phyloP scores from a whole-genome alignment of 2,888 invertebrate species.

The Caenorhabditis panamensis region DNA sequence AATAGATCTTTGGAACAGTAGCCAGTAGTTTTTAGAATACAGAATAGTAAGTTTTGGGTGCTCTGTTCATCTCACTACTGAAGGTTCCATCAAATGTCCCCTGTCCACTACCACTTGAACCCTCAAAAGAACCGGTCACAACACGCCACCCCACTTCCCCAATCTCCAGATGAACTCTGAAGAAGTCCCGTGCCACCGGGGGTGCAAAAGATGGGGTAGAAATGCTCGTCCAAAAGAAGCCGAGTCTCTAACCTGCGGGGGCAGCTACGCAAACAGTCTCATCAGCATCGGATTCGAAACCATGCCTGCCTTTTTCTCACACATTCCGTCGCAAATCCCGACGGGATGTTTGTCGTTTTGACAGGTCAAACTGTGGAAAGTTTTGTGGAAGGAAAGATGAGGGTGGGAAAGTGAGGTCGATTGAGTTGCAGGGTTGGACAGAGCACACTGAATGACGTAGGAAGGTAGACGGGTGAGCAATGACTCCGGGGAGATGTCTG shows the following conservation, averaged over 20 bases:
- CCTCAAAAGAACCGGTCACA: neutral
- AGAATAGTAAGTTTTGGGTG: no score
- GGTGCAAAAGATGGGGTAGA: neutral
- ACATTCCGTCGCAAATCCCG: slow-evolving; percentile 37
- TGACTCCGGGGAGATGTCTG: neutral
- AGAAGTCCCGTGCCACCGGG: neutral
- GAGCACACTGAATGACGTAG: neutral
- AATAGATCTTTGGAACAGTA: neutral
- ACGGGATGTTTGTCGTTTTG: slow-evolving; percentile 1
- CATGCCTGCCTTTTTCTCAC: slow-evolving; percentile 21
- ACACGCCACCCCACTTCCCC: neutral
- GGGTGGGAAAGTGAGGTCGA: neutral
- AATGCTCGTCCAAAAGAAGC: neutral
- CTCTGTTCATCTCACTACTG: no score
- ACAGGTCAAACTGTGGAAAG: slow-evolving; percentile 4
- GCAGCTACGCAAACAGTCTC: slow-evolving; percentile 39
- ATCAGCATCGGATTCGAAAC: slow-evolving; percentile 21
- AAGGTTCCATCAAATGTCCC: no score
- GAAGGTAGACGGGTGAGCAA: neutral
- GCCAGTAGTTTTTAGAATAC: neutral
- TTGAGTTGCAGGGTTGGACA: neutral
- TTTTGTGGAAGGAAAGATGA: neutral
- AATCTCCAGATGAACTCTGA: neutral
- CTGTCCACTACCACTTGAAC: no score
- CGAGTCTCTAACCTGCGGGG: slow-evolving; percentile 11